Evolutionary conservation across 2,888 invertebrate genomes (phyloP).

Genomic region (Caenorhabditis afra): DNA sequence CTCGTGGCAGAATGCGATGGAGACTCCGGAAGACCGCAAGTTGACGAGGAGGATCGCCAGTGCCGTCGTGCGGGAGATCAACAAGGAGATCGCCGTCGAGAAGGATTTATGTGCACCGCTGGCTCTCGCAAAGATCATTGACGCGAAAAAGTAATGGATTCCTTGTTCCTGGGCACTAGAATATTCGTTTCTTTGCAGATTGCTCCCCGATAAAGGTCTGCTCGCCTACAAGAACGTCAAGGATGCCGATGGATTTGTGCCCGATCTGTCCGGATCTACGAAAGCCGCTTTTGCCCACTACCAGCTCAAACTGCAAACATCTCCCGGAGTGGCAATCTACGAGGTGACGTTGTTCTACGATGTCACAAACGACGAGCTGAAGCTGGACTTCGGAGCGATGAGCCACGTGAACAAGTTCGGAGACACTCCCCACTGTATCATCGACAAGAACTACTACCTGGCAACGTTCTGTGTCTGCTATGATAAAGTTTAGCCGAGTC

Average conservation of each 20-base stretch:
- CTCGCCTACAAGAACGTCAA: slow-evolving; percentile 81
- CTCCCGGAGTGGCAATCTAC: slow-evolving; percentile 88
- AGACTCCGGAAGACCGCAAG: slow-evolving; percentile 8
- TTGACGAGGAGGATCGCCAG: slow-evolving; percentile 22
- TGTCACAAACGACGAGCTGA: slow-evolving; percentile 45
- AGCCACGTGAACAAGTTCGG: slow-evolving; percentile 90
- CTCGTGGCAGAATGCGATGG: slow-evolving; percentile 85
- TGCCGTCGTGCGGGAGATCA: slow-evolving; percentile 32
- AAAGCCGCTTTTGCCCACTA: slow-evolving; percentile 85
- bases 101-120: slow-evolving; percentile 26
- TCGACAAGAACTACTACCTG: slow-evolving; percentile 81
- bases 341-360: slow-evolving; percentile 83
- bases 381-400: slow-evolving; percentile 86
- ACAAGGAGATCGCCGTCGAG: slow-evolving; percentile 28
- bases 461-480: slow-evolving; percentile 79
- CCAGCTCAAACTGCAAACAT: slow-evolving; percentile 88
- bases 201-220: slow-evolving; percentile 84
- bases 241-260: slow-evolving; percentile 90
- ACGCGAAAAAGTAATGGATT: slow-evolving; percentile 13
- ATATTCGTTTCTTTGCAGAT: slow-evolving; percentile 75
- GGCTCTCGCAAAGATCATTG: slow-evolving; percentile 9
- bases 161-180: too few species aligned
- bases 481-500: slow-evolving; percentile 63
- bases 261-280: slow-evolving; percentile 86
- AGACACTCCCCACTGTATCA: slow-evolving; percentile 88